phyloP scores from a whole-genome alignment of 2,797 vertebrate genomes.

The Champsocephalus gunnari region DNA sequence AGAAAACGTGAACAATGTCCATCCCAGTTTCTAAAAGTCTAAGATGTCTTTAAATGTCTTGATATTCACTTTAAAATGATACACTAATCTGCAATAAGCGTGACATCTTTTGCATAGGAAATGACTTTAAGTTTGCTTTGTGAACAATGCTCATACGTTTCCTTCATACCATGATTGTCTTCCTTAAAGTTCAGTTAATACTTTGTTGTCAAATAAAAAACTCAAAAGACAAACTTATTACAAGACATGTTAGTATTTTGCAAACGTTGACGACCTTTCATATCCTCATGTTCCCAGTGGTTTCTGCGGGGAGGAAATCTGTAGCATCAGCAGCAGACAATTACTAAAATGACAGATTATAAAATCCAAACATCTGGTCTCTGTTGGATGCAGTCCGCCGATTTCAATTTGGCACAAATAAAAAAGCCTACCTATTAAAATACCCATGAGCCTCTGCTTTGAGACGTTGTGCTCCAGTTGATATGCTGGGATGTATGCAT shows the following conservation, averaged over 20 bases:
- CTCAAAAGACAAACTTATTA: background rate
- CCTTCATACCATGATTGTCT: too few species aligned
- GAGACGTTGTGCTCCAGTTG: background rate
- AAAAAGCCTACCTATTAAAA: constrained; percentile 26
- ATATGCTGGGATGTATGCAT: background rate
- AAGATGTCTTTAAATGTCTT: too few species aligned
- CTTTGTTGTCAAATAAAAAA: background rate
- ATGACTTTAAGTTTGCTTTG: too few species aligned
- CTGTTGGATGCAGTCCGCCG: constrained; percentile 35
- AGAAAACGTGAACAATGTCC: too few species aligned
- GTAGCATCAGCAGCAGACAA: constrained; percentile 38
- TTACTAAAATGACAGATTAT: constrained; percentile 63
- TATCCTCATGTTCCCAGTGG: background rate
- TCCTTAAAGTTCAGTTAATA: too few species aligned
- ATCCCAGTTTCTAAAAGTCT: too few species aligned
- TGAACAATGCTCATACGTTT: too few species aligned
- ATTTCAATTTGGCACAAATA: constrained; percentile 22
- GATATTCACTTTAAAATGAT: too few species aligned
- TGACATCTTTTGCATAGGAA: too few species aligned
- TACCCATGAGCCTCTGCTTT: constrained; percentile 25
- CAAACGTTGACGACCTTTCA: background rate
- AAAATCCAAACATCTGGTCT: constrained; percentile 57
- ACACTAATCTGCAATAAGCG: too few species aligned
- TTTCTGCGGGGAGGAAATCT: constrained; percentile 13
- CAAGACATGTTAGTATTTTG: background rate